Conservation (phyloP, 92 coral and sea anemone genomes). For the Parazoanthus swiftii region DNA sequence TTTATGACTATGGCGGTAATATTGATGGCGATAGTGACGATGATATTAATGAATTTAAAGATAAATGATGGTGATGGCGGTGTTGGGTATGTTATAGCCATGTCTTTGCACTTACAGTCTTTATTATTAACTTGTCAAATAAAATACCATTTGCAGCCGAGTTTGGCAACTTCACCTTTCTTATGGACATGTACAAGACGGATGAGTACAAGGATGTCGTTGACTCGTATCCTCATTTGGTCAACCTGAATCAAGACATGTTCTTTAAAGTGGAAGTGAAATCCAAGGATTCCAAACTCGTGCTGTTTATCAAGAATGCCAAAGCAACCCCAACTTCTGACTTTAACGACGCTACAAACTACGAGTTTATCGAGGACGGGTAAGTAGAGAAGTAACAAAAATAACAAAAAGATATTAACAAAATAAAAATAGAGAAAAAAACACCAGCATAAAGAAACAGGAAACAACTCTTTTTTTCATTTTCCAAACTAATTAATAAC, state of each 20-base stretch:
- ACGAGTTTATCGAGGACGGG: conserved; percentile 60
- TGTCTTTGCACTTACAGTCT: too few relatives aligned
- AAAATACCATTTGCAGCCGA: conserved; percentile 51
- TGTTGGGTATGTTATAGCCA: not conserved
- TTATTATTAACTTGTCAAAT: too few relatives aligned
- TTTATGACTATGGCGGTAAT: not conserved
- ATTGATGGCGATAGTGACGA: not conserved
- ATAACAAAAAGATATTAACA: too few relatives aligned
- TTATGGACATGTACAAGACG: conserved; percentile 69
- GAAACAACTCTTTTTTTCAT: too few relatives aligned
- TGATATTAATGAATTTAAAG: not conserved
- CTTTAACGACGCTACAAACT: conserved; percentile 9
- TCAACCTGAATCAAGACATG: conserved; percentile 49
- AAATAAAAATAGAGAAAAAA: too few relatives aligned
- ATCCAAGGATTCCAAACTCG: conserved; percentile 74
- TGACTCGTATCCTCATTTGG: conserved; percentile 53
- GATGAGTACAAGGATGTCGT: conserved; percentile 45
- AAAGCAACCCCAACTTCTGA: conserved; percentile 71
- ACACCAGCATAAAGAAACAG: too few relatives aligned
- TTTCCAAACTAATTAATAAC: too few relatives aligned
- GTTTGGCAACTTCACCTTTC: conserved; percentile 75
- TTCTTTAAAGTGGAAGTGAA: conserved; percentile 52
- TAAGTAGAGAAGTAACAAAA: conserved; percentile 2
- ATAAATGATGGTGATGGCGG: not conserved
- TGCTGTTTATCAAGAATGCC: conserved; percentile 58